A percentile compares a stretch with the other conserved stretches of the same genome.
Conservation (phyloP, 2,797 vertebrate genomes). For the Onychomys leucogaster region DNA sequence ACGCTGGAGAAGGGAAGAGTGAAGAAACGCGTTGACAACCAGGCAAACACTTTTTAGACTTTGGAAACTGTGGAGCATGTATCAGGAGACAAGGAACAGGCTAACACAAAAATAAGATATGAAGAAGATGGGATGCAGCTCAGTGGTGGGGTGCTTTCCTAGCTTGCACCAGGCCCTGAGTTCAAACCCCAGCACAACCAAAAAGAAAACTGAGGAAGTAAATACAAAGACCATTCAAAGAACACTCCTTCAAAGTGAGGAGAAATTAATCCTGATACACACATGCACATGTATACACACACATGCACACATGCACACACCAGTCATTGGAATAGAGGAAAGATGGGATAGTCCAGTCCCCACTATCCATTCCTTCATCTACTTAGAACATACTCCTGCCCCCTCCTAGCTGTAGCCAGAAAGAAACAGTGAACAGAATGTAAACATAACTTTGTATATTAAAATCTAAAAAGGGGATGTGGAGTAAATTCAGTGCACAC, state of each 20-base stretch:
- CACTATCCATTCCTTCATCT: background rate
- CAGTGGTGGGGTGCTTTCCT: background rate
- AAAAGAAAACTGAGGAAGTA: background rate
- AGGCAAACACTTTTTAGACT: background rate
- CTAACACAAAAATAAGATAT: background rate
- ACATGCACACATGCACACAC: background rate
- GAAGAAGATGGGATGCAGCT: background rate
- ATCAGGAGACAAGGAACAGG: background rate
- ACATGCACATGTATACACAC: no score
- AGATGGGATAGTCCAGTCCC: background rate
- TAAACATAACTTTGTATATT: background rate
- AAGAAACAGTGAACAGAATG: background rate
- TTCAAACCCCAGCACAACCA: background rate
- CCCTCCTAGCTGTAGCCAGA: background rate
- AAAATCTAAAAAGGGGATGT: background rate
- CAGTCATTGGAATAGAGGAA: background rate
- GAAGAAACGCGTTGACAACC: background rate
- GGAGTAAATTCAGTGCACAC: background rate
- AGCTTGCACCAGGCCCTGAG: background rate
- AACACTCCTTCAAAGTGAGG: background rate
- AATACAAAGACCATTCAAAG: background rate
- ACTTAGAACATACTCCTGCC: background rate
- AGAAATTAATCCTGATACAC: background rate
- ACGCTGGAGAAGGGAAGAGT: conserved; percentile 10
- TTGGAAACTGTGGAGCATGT: background rate